Conservation (phyloP, 2,113 vertebrate species). For the Hymenochirus boettgeri region DNA sequence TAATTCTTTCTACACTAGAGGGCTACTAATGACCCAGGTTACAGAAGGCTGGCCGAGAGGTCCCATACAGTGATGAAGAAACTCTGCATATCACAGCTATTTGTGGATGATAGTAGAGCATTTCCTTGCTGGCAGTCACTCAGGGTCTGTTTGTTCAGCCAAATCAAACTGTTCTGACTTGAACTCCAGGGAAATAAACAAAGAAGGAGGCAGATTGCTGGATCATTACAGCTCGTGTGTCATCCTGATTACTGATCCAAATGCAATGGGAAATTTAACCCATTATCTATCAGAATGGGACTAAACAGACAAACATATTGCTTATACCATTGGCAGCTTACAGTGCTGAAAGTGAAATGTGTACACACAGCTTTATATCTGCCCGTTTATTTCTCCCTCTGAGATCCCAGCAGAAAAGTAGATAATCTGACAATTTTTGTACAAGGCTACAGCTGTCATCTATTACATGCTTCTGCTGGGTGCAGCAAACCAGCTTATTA, state of each 20-base stretch:
- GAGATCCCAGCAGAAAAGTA: conserved; percentile 4
- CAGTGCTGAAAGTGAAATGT: neutral
- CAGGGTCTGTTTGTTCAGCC: conserved; percentile 37
- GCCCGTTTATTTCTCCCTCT: neutral
- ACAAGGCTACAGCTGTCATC: neutral
- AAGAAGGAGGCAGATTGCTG: conserved; percentile 38
- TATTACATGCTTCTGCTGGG: conserved; percentile 11
- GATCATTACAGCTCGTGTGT: conserved; percentile 32
- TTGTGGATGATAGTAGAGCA: conserved; percentile 26
- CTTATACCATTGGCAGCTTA: neutral
- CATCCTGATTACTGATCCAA: conserved; percentile 29
- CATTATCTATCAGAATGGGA: neutral
- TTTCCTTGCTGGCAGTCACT: conserved; percentile 22
- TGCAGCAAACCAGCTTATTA: conserved; percentile 14
- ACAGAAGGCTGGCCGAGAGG: conserved; percentile 1
- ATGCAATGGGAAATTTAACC: conserved; percentile 23
- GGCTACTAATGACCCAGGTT: conserved; percentile 18
- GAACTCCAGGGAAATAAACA: conserved; percentile 39
- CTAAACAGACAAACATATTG: neutral
- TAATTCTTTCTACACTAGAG: neutral
- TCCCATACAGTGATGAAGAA: conserved; percentile 5
- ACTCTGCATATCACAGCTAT: conserved; percentile 21
- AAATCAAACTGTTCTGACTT: conserved; percentile 39
- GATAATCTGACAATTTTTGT: conserved; percentile 6
- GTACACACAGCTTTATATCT: neutral